Percentiles rank a stretch among this genome's conserved stretches.
phyloP scores from a whole-genome alignment of 2,888 invertebrate genomes.

The Sericinus montela region DNA sequence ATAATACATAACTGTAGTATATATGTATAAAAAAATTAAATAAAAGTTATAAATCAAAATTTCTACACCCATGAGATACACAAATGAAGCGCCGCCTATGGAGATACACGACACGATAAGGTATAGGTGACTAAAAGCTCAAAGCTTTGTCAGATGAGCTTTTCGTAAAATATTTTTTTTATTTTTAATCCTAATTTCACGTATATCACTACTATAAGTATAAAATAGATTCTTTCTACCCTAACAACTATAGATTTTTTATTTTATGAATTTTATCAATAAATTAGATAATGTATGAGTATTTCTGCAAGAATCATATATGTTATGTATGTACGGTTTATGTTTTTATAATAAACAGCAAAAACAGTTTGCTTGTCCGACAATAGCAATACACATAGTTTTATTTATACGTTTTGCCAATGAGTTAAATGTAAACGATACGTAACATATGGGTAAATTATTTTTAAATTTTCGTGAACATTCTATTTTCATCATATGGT shows the following conservation, averaged over 20 bases:
- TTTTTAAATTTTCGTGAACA: no score
- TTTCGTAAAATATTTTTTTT: constrained; percentile 12
- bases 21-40: no score
- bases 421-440: no score
- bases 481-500: no score
- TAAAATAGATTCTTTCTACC: constrained; percentile 73
- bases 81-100: constrained; percentile 39
- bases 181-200: constrained; percentile 29
- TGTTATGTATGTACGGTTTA: neutral
- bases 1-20: no score
- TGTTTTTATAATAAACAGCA: no score
- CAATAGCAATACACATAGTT: no score
- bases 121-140: constrained; percentile 46
- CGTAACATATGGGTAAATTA: no score
- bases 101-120: constrained; percentile 38
- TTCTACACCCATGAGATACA: no score
- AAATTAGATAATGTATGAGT: constrained; percentile 42
- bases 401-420: no score
- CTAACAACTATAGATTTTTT: constrained; percentile 55
- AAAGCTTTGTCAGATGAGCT: constrained; percentile 47
- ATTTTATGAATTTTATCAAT: constrained; percentile 26
- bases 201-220: constrained; percentile 54
- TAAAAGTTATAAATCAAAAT: no score
- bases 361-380: no score
- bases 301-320: constrained; percentile 30